Conservation (phyloP, 2,888 invertebrate genomes). For the Acanthacorydalis orientalis region DNA sequence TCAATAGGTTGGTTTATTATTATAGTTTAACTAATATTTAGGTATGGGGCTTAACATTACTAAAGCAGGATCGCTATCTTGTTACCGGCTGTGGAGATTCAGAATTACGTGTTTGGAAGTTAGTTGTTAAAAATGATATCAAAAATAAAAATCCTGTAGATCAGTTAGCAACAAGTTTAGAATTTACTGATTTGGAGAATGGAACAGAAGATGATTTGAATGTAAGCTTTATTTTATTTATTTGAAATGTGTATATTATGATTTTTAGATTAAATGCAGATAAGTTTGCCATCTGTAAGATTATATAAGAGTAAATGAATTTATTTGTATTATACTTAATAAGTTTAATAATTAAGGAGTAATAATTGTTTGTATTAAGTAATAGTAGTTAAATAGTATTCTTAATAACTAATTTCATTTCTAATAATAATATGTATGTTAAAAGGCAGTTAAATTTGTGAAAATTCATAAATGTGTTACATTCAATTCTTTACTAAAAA, state of each 20-base stretch:
- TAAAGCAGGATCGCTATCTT: constrained; percentile 63
- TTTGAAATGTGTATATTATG: no score
- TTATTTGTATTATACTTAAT: no score
- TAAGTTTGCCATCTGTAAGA: no score
- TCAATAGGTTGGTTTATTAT: neutral
- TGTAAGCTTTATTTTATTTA: constrained; percentile 28
- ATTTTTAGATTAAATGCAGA: no score
- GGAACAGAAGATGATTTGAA: constrained; percentile 27
- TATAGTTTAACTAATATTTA: constrained; percentile 19
- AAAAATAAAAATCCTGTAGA: constrained; percentile 28
- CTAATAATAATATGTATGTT: no score
- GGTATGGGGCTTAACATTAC: constrained; percentile 73
- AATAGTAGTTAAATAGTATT: no score
- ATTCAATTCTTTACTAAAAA: no score
- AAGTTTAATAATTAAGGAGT: no score
- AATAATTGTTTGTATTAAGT: no score
- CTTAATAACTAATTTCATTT: no score
- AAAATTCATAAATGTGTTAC: neutral
- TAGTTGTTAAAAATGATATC: constrained; percentile 35
- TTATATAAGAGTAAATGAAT: no score
- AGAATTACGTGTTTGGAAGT: constrained; percentile 71
- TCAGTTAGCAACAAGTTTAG: constrained; percentile 29
- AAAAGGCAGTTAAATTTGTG: neutral
- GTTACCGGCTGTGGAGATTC: constrained; percentile 79
- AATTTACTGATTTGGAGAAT: constrained; percentile 35